Percentiles rank a stretch among this genome's conserved stretches.
Evolutionary conservation across 2,113 vertebrate genomes (phyloP).

Genomic region (Xenus cinereus): DNA sequence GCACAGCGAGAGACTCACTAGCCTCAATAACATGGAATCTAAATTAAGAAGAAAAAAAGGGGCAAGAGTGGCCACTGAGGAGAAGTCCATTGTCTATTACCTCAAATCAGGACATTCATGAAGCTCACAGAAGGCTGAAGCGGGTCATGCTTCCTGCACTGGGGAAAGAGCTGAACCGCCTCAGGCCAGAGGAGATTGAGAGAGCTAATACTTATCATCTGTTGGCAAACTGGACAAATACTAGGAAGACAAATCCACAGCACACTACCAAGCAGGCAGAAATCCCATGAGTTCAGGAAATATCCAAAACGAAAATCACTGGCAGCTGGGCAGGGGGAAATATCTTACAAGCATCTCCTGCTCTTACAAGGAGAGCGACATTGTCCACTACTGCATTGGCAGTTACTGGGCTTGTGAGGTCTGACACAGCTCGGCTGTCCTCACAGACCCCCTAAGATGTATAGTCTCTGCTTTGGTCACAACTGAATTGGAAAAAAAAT

Average conservation of each 20-base stretch:
- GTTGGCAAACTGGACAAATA: not conserved
- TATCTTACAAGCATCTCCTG: not conserved
- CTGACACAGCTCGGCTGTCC: not conserved
- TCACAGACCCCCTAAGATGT: not conserved
- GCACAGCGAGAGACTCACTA: not conserved
- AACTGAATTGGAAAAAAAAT: not conserved
- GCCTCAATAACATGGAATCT: not conserved
- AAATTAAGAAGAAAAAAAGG: not conserved
- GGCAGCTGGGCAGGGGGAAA: not conserved
- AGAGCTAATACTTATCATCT: not conserved
- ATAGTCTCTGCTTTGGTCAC: not conserved
- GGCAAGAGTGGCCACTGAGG: not conserved
- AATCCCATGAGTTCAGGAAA: not conserved
- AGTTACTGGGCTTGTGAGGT: not conserved
- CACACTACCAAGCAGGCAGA: not conserved
- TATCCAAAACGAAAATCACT: not conserved
- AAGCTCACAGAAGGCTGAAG: not conserved
- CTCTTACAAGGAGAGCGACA: not conserved
- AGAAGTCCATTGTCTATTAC: not conserved
- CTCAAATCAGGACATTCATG: not conserved
- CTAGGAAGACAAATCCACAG: not conserved
- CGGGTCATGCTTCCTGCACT: not conserved
- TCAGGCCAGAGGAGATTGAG: not conserved
- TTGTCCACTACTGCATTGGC: not conserved
- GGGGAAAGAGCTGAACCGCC: not conserved